Conservation (phyloP, 2,797 vertebrate genomes). For the Astyanax mexicanus region DNA sequence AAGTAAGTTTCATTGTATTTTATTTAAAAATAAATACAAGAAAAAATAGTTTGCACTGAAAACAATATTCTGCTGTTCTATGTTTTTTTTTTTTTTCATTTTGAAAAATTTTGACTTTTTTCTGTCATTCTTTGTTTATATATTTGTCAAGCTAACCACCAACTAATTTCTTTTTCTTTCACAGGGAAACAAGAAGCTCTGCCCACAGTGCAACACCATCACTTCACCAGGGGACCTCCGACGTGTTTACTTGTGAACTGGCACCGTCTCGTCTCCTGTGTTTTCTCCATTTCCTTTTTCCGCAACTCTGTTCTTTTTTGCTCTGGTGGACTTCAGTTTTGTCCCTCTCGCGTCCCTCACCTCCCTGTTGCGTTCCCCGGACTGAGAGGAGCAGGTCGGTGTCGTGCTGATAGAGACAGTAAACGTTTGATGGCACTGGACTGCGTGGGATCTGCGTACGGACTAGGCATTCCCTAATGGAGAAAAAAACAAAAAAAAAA, state of each 20-base stretch:
- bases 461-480: conserved; percentile 32
- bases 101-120: no score
- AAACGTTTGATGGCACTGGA: conserved; percentile 54
- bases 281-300: conserved; percentile 33
- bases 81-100: no score
- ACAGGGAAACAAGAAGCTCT: conserved; percentile 99
- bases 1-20: no score
- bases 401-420: conserved; percentile 46
- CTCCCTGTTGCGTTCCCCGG: not conserved
- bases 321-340: conserved; percentile 58
- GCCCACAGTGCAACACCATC: conserved; percentile 99
- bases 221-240: conserved; percentile 97
- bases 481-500: no score
- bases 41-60: no score
- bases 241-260: conserved; percentile 97
- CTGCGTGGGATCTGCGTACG: conserved; percentile 51
- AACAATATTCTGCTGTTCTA: no score
- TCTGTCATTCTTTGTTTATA: not conserved
- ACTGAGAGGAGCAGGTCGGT: conserved; percentile 22
- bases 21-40: no score
- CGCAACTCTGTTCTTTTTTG: conserved; percentile 39
- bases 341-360: no score
- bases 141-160: not conserved
- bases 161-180: conserved; percentile 22
- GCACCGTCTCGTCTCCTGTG: conserved; percentile 50